Percentiles rank a stretch among this genome's conserved stretches.
These are phyloP conservation scores for Hydriomena furcata DNA, from an alignment of 2,888 invertebrate genomes.

Conservation along the genomic window DNA sequence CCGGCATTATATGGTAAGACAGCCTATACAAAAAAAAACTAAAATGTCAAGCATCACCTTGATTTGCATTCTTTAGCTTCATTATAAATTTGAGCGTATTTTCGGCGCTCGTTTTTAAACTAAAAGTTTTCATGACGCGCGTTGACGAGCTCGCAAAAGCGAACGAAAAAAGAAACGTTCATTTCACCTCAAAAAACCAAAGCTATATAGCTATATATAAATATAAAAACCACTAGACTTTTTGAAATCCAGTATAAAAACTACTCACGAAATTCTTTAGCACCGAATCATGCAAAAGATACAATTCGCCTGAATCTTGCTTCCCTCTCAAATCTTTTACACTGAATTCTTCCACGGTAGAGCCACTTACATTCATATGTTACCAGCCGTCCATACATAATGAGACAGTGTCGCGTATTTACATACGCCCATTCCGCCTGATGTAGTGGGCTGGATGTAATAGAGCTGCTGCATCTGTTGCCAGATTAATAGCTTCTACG, in stretches of 20 bases:
- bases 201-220: too few relatives aligned
- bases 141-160: too few relatives aligned
- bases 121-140: too few relatives aligned
- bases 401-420: slow-evolving; percentile 40
- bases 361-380: slow-evolving; percentile 37
- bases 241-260: background rate
- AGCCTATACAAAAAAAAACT: too few relatives aligned
- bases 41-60: too few relatives aligned
- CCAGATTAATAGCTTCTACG: slow-evolving; percentile 58
- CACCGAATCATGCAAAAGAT: slow-evolving; percentile 12
- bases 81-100: too few relatives aligned
- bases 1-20: too few relatives aligned
- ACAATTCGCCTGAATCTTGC: slow-evolving; percentile 22
- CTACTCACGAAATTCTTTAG: slow-evolving; percentile 10
- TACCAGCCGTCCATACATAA: slow-evolving; percentile 42
- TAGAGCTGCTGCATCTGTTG: slow-evolving; percentile 57
- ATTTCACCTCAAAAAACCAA: background rate
- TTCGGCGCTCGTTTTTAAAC: too few relatives aligned
- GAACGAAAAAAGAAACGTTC: background rate
- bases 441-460: slow-evolving; percentile 42
- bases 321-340: slow-evolving; percentile 28
- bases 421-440: slow-evolving; percentile 33
- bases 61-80: too few relatives aligned
- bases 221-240: too few relatives aligned
- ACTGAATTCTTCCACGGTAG: slow-evolving; percentile 33